phyloP scores from a whole-genome alignment of 2,113 vertebrate genomes.

The Arizona elegans region DNA sequence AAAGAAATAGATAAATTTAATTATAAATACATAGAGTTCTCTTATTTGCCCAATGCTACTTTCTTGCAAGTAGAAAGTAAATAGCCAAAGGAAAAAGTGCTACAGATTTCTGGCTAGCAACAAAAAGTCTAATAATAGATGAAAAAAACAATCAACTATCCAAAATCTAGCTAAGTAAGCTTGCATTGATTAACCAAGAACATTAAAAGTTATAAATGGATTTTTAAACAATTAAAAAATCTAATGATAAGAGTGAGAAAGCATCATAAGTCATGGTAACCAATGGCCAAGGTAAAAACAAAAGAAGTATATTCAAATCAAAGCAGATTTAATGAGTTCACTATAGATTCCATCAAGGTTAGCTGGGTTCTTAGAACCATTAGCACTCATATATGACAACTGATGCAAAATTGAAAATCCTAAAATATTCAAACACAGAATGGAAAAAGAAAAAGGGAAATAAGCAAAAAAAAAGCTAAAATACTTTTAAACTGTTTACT shows the following conservation, averaged over 20 bases:
- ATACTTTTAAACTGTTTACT: background rate
- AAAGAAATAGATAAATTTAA: background rate
- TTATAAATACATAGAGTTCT: background rate
- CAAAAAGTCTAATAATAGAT: background rate
- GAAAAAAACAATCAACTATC: background rate
- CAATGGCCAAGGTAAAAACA: background rate
- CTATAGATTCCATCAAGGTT: background rate
- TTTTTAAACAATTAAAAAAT: background rate
- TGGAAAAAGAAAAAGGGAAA: background rate
- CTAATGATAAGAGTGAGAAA: background rate
- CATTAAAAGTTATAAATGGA: background rate
- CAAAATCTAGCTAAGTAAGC: background rate
- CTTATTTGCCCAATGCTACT: background rate
- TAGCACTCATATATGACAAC: background rate
- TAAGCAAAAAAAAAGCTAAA: background rate
- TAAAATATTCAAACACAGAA: background rate
- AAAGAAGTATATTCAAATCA: background rate
- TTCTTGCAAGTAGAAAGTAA: background rate
- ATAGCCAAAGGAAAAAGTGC: background rate
- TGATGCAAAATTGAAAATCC: background rate
- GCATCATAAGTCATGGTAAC: background rate
- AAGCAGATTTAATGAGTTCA: background rate
- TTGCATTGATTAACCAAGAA: background rate
- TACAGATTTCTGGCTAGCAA: background rate
- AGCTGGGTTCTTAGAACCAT: background rate